Percentiles rank a stretch among this genome's conserved stretches.
Evolutionary conservation across 2,797 vertebrate species (phyloP).

Genomic region (Melanotaenia nigrans): DNA sequence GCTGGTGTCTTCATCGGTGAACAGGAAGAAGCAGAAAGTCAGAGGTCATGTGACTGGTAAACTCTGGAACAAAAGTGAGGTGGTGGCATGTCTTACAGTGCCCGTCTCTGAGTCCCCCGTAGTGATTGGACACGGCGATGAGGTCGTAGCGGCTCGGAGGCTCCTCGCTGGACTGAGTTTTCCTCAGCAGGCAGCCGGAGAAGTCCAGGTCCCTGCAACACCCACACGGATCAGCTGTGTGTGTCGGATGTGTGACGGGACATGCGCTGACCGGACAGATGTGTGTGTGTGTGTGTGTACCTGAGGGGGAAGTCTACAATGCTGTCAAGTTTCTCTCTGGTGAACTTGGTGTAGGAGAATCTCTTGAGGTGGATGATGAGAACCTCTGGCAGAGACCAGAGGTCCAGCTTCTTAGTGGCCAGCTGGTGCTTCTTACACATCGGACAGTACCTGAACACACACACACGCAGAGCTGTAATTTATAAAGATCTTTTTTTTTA

Average conservation of each 20-base stretch:
- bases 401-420: conserved; percentile 92
- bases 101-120: conserved; percentile 89
- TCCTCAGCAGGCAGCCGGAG: conserved; percentile 86
- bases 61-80: no score
- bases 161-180: conserved; percentile 74
- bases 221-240: background rate
- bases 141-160: conserved; percentile 89
- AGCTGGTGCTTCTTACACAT: conserved; percentile 89
- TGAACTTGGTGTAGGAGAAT: conserved; percentile 90
- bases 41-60: background rate
- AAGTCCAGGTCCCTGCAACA: conserved; percentile 86
- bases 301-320: conserved; percentile 90
- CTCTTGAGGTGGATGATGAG: conserved; percentile 92
- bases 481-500: no score
- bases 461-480: conserved; percentile 5
- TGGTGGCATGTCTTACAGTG: conserved; percentile 82
- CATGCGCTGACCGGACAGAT: no score
- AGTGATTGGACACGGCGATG: conserved; percentile 92
- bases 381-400: conserved; percentile 90
- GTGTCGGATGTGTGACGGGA: no score
- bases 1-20: conserved; percentile 84
- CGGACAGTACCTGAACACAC: conserved; percentile 86
- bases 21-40: background rate
- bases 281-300: conserved; percentile 54
- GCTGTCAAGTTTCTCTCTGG: conserved; percentile 90